Base-by-base conservation (phyloP, 2,797 vertebrate species). In the Chanos chanos region DNA sequence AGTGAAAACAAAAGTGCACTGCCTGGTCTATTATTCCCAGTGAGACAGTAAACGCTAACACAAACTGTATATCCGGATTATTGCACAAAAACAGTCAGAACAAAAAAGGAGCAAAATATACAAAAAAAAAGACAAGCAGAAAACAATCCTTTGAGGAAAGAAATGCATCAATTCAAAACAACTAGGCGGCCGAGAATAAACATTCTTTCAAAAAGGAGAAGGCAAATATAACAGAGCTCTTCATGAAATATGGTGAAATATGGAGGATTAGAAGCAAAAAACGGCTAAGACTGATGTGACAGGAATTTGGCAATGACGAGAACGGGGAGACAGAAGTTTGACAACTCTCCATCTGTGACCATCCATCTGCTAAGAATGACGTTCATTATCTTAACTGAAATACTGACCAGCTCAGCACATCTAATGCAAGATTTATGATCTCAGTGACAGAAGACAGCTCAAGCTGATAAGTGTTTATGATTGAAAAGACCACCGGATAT, bases 281-380 rank as follows among this genome's bases (percentile, higher is more conserved):
- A 22, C 30, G 40, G 49, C 64, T 47, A 48, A 43, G 41, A 47
- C 22, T 18, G 25, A 12, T 25, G 15, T 31, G 64, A 66, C 56
- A 66, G 40, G 24, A 52, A 60, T 24, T 54, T 66, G 64, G 48
- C 56, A 48, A n/a, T 10, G 19, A 61, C 2, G 6, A 34, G 56
- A 54, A 39, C 12, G 12, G 40, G 60, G 18, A 15, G 41, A 33
- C 34, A 54, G 40, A 60, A 53, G 39, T 47, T 61, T 52, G 49
- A 45, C 48, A 59, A 52, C 36, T 7, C 61, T 54, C 56, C 64
- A 67, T 53, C 57, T 61, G 64, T 41, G 49, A 44, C 3, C 15
- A 31, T 53, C 47, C 56, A 60, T 66, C 56, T 60, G 40, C 1
- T 7, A 6, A 39, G 24, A 30, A 22, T 31, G 28, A 7, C 2